Base-by-base conservation (phyloP, 53 echinoderm and acorn worm species). In the Paracentrotus lividus region DNA sequence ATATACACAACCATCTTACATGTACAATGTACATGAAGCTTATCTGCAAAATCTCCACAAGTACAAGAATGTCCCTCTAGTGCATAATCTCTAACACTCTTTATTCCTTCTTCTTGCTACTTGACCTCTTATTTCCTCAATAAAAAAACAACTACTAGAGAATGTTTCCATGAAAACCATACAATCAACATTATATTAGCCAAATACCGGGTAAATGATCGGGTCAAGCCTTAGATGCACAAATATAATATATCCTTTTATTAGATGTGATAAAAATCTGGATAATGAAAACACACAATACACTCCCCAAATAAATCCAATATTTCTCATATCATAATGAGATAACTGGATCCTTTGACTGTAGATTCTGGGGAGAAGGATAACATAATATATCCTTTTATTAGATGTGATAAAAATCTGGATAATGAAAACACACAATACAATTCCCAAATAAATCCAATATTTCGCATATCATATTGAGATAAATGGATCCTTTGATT, bases 211-310 rank as follows among this genome's bases (percentile, higher is more conserved):
- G n/a, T 21, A 81, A 81, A 81, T 47, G 26, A 81, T 12, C 27
- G 26, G 42, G 81, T 27, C 47, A 45, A 81, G 81, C 81, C 81
- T 81, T 45, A 81, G 81, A 81, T 81, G 26, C 44, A 72, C 5
- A 45, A n/a, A 47, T n/a, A 8, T 47, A 81, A 81, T 81, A 49
- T 14, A 49, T 81, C 81, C 23, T 47, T 81, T 49, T 44, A 81
- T 81, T 47, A 81, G n/a, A 45, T n/a, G 27, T 26, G 26, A 78
- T 78, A 81, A 81, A 26, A 81, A 45, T 81, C 16, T 81, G 8
- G 49, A 47, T 81, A n/a, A 8, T 33, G 47, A 23, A n/a, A 49
- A 45, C 47, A 26, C 81, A 81, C 44, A 27, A 81, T 47, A 45
- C 76, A 4, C 76, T 76, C 40, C 26, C 47, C 81, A n/a, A n/a